Base-by-base conservation (phyloP, 2,888 invertebrate species). In the Thymelicus acteon region DNA sequence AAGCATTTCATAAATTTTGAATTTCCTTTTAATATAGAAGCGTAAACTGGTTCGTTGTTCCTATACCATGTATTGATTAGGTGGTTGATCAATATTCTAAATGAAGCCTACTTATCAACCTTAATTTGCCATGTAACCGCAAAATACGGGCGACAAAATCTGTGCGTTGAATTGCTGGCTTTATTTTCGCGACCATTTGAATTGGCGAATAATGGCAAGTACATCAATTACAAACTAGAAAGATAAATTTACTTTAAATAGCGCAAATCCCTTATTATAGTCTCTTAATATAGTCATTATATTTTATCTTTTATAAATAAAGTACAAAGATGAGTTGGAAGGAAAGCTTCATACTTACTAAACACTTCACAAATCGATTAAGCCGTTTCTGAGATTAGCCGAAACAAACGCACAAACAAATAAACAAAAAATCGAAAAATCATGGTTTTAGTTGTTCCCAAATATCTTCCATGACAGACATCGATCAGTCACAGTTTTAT, bases 21-120 rank as follows among this genome's bases (percentile, higher is more conserved):
- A 44, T 44, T 44, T 10, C 44, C 44, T 12, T 6, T 1, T 19
- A 19, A 52, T 24, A 54, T 24, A 12, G 8, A 10, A 54, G 24
- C 24, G 6, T 31, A 57, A 57, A 5, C 6, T 10, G 6, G 6
- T 1, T 37, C n/a, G 2, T 58, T 39, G n/a, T n/a, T 7, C 4
- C n/a, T 39, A 37, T 6, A 4, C 7, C 6, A 58, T n/a, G 39
- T 39, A 39, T 58, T 39, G 58, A 58, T 58, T 39, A 12, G 58
- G 5, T 58, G 31, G 39, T 19, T 40, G 31, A 64, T 70, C 49
- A 70, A 64, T 64, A 64, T 70, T 60, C 69, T 49, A 70, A 63
- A 63, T 57, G 37, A 39, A 62, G 13, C 39, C 57, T 12, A 19
- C 8, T 40, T 39, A 70, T 60, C 39, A 49, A 39, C 63, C 39